A percentile compares a stretch with the other conserved stretches of the same genome.
phyloP scores from a whole-genome alignment of 2,113 vertebrate genomes.

The Nothobranchius kuhntae region DNA sequence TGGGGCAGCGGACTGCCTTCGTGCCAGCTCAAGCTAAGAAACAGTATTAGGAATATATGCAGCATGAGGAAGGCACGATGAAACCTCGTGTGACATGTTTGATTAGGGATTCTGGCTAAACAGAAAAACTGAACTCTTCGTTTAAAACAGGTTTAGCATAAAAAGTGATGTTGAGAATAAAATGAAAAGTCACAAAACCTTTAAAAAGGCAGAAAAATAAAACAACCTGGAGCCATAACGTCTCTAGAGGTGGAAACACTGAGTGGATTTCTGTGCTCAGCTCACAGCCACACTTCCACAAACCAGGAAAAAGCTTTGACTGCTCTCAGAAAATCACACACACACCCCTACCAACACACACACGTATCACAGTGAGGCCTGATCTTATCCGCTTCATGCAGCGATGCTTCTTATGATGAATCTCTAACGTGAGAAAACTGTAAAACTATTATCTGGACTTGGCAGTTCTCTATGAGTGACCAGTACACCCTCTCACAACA shows the following conservation, averaged over 20 bases:
- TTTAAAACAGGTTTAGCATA: too few species aligned
- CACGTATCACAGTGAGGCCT: conserved; percentile 49
- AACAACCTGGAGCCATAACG: background rate
- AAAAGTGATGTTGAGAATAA: too few species aligned
- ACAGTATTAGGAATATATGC: too few species aligned
- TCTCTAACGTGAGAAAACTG: conserved; percentile 59
- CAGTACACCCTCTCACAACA: conserved; percentile 9
- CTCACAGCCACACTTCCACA: conserved; percentile 8
- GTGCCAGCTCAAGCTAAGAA: too few species aligned
- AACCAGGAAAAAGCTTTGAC: conserved; percentile 51
- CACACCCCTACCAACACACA: background rate
- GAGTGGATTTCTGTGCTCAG: conserved; percentile 56
- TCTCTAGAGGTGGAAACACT: conserved; percentile 29
- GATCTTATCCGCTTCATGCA: conserved; percentile 57
- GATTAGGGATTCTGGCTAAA: too few species aligned
- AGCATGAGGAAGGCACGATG: too few species aligned
- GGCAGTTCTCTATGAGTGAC: conserved; percentile 55
- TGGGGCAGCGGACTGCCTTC: too few species aligned
- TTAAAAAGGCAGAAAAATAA: too few species aligned
- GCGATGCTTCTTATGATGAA: conserved; percentile 55
- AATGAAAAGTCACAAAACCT: too few species aligned
- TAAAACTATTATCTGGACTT: conserved; percentile 67
- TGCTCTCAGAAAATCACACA: conserved; percentile 31
- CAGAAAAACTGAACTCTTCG: too few species aligned
- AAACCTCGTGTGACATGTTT: too few species aligned